These are phyloP conservation scores for Callaeas wilsoni DNA, from an alignment of 2,113 vertebrate genomes.

Conservation along the genomic window DNA sequence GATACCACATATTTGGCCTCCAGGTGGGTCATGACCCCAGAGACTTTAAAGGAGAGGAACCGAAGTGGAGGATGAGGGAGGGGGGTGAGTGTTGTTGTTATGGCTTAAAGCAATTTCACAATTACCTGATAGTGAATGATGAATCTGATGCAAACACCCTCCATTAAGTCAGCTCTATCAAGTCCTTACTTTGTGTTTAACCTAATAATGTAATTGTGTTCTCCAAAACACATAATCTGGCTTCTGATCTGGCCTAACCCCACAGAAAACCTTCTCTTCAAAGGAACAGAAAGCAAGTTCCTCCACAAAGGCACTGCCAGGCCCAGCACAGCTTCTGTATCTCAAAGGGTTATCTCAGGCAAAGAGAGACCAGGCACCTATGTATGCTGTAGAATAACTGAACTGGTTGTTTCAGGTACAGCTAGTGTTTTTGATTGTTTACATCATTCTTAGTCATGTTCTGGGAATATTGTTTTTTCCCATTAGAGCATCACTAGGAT, in stretches of 20 bases:
- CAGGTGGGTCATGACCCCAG: slow-evolving; percentile 60
- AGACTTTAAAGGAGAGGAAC: slow-evolving; percentile 65
- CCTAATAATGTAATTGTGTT: slow-evolving; percentile 54
- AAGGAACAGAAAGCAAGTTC: slow-evolving; percentile 38
- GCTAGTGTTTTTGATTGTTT: not conserved
- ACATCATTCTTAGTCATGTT: not conserved
- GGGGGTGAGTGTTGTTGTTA: slow-evolving; percentile 47
- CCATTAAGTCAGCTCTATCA: slow-evolving; percentile 46
- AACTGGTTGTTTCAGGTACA: not conserved
- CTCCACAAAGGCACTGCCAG: slow-evolving; percentile 38
- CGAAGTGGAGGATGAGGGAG: slow-evolving; percentile 40
- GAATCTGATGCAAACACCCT: slow-evolving; percentile 61
- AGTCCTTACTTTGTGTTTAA: slow-evolving; percentile 56
- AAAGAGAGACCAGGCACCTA: not conserved
- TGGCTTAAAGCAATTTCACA: slow-evolving; percentile 67
- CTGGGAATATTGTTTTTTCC: not conserved
- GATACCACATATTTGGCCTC: slow-evolving; percentile 53
- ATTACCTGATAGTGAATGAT: slow-evolving; percentile 60
- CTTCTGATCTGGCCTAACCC: slow-evolving; percentile 61
- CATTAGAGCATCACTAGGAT: not conserved
- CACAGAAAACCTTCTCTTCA: slow-evolving; percentile 54
- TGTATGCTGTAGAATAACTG: not conserved
- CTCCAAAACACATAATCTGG: slow-evolving; percentile 56
- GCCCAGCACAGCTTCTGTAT: slow-evolving; percentile 18
- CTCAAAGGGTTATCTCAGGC: slow-evolving; percentile 42